phyloP scores from a whole-genome alignment of 2,888 invertebrate species.

The Agrotis clavis region DNA sequence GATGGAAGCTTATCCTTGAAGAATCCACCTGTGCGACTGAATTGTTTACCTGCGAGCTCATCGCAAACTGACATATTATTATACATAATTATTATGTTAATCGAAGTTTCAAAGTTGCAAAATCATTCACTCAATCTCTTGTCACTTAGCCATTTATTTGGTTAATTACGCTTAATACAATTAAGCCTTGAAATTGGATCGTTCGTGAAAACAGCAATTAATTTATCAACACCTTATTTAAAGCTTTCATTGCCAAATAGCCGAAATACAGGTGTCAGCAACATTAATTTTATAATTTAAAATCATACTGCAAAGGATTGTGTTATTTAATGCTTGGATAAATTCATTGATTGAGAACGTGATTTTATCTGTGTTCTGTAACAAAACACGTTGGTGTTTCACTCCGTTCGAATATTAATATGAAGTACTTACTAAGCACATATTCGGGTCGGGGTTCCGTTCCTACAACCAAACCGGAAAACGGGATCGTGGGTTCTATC shows the following conservation, averaged over 20 bases:
- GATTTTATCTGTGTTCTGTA: too few relatives aligned
- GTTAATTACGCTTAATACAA: constrained; percentile 8
- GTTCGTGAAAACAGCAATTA: constrained; percentile 19
- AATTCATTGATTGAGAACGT: neutral
- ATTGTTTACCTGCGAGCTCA: too few relatives aligned
- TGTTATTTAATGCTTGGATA: too few relatives aligned
- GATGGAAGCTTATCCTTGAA: too few relatives aligned
- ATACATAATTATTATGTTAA: too few relatives aligned
- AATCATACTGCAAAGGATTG: neutral
- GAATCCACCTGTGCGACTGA: too few relatives aligned
- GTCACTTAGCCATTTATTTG: neutral
- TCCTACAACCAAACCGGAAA: too few relatives aligned
- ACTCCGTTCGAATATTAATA: neutral
- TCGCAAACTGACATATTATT: too few relatives aligned
- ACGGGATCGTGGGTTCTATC: too few relatives aligned
- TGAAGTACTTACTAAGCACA: neutral
- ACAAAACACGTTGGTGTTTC: too few relatives aligned
- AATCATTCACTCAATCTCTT: neutral
- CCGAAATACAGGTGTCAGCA: constrained; percentile 11
- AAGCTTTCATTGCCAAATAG: constrained; percentile 7
- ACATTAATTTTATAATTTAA: constrained; percentile 3
- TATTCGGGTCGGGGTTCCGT: neutral
- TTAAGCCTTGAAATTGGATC: constrained; percentile 13
- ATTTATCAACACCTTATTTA: constrained; percentile 16
- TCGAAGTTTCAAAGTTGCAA: too few relatives aligned